Percentiles rank a stretch among this genome's conserved stretches.
phyloP scores from a whole-genome alignment of 2,797 vertebrate genomes.

The Eulemur coronatus region DNA sequence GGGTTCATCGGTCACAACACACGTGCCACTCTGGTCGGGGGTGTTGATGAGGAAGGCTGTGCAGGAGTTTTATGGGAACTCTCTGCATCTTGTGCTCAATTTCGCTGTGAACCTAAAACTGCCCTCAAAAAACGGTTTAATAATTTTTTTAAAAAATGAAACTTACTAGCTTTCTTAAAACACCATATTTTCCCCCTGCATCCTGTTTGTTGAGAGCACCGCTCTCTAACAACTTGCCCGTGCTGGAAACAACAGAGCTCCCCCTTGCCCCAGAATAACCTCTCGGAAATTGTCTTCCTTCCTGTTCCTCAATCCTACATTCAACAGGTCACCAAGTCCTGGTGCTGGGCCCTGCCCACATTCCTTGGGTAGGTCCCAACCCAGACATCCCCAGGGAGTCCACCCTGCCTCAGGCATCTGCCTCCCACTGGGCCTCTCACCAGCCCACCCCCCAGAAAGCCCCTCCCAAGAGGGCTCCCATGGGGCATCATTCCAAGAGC shows the following conservation, averaged over 20 bases:
- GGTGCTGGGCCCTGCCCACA: background rate
- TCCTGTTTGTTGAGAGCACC: background rate
- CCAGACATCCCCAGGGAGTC: background rate
- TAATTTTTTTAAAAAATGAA: background rate
- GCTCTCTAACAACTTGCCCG: background rate
- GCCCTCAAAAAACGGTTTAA: background rate
- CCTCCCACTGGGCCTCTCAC: too few relatives aligned
- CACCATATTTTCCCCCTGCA: background rate
- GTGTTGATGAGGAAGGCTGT: background rate
- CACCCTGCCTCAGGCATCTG: fast-evolving
- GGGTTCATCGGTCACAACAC: fast-evolving
- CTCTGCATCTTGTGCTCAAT: background rate
- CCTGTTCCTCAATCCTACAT: background rate
- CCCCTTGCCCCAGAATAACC: too few relatives aligned
- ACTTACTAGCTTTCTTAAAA: background rate
- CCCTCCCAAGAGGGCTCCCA: fast-evolving
- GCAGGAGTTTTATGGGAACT: background rate
- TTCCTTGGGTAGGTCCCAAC: background rate
- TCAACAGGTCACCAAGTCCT: background rate
- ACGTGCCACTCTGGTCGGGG: background rate
- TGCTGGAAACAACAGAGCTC: background rate
- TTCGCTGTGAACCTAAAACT: background rate
- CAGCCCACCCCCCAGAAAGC: background rate
- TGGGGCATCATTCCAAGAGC: background rate
- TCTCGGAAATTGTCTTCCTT: background rate